Base-by-base conservation (phyloP, 2,797 vertebrate species). In the Masticophis lateralis region DNA sequence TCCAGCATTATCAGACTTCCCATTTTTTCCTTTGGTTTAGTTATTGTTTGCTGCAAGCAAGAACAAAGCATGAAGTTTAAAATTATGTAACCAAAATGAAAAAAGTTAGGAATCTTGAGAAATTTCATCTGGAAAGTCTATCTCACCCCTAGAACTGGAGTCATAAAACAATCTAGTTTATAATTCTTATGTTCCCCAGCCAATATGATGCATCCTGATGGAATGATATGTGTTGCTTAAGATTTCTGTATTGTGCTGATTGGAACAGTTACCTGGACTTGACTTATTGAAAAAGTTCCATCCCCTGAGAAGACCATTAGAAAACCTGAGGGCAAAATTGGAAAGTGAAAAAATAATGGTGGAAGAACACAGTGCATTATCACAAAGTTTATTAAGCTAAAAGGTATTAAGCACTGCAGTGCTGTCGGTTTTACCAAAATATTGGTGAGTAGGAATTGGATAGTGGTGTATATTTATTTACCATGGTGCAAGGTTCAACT, bases 1-100 rank as follows among this genome's bases (percentile, higher is more conserved):
- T 97, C 93, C 95, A 93, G 92, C 20, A 91, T 94, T 97, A 95
- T 94, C 56, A 97, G 43, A 95, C 93, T 96, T 97, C 95, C 96
- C 94, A 0, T 94, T 95, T 97, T 92, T 13, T 94, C 86, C 86
- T 96, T 93, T 94, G 91, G 74, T 90, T 96, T 96, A 96, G 92
- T 96, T 95, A 96, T 66, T 87, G 87, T 95, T 90, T 94, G 90
- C 95, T 96, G 93, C 63, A 90, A 83, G 93, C 92, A 94, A 94
- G 94, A 56, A 43, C 8, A 89, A 86, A 95, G 92, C 89, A 43
- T 16, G 55, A 90, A 92, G 47, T 93, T 93, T n/a, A 94, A 11
- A 86, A 91, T 89, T 93, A 93, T 93, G 91, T 94, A 95, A 86
- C 83, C 94, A 93, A 91, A 88, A 12, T 0, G 1, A 74, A 83